A percentile compares a stretch with the other conserved stretches of the same genome.
phyloP scores from a whole-genome alignment of 2,797 vertebrate species.

The Heterohyrax brucei region DNA sequence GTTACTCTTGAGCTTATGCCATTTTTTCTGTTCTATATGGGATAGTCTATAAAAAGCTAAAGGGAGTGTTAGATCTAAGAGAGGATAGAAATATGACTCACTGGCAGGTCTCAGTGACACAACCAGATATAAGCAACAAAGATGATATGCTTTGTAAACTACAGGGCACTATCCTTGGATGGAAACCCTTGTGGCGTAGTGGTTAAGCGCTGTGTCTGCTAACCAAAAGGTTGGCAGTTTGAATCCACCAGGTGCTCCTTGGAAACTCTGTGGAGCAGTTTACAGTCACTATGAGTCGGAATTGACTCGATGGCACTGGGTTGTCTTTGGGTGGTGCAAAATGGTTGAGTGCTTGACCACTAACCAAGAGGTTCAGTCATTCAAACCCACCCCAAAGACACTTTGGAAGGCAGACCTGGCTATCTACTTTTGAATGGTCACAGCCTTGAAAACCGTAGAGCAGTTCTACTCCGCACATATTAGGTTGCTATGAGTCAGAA shows the following conservation, averaged over 20 bases:
- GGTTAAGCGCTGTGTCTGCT: background rate
- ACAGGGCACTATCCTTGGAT: background rate
- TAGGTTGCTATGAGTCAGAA: background rate
- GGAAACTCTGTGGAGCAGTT: no score
- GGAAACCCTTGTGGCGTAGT: background rate
- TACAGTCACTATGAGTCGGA: no score
- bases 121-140: conserved; percentile 76
- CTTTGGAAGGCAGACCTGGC: background rate
- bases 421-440: background rate
- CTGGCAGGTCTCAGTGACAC: conserved; percentile 63
- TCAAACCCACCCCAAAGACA: background rate
- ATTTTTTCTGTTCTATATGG: conserved; percentile 64
- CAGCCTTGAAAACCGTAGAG: background rate
- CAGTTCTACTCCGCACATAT: background rate
- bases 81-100: conserved; percentile 73
- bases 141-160: conserved; percentile 51
- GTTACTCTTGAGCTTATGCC: conserved; percentile 46
- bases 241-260: background rate
- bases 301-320: no score
- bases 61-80: conserved; percentile 75
- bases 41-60: conserved; percentile 81
- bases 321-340: no score
- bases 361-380: no score
- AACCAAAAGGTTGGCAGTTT: background rate
- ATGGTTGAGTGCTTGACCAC: no score